Percentiles rank a stretch among this genome's conserved stretches.
phyloP scores from a whole-genome alignment of 1,140 invertebrate species.

The Melanaphis sacchari region DNA sequence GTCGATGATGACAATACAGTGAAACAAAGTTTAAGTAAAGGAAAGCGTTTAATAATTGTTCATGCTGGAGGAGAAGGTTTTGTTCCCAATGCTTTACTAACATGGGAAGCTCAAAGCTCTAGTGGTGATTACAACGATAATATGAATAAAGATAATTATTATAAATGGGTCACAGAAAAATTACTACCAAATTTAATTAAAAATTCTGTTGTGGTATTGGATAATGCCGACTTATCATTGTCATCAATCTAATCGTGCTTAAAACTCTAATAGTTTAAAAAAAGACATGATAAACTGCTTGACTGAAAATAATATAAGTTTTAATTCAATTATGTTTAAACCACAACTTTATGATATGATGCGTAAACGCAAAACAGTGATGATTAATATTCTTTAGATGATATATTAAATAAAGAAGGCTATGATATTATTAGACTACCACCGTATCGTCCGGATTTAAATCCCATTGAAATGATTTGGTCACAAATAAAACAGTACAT shows the following conservation, averaged over 20 bases:
- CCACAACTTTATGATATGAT: not conserved
- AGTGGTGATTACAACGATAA: constrained; percentile 21
- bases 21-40: too few species aligned
- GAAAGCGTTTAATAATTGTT: constrained; percentile 10
- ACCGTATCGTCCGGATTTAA: constrained; percentile 63
- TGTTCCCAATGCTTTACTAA: constrained; percentile 7
- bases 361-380: not conserved
- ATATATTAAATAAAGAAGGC: not conserved
- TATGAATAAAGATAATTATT: not conserved
- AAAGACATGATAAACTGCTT: not conserved
- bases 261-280: constrained; percentile 1
- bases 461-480: constrained; percentile 64
- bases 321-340: not conserved
- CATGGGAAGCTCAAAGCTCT: constrained; percentile 15
- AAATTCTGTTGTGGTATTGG: constrained; percentile 22
- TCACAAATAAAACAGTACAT: constrained; percentile 62
- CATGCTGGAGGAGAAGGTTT: constrained; percentile 7
- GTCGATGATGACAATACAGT: too few species aligned
- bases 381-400: not conserved
- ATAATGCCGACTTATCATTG: not conserved
- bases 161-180: constrained; percentile 16
- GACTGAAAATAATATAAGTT: not conserved
- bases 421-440: constrained; percentile 61
- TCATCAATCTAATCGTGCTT: constrained; percentile 22
- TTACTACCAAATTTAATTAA: not conserved